Evolutionary conservation across 2,888 invertebrate genomes (phyloP), one percentile per base, ranked within the genome.

Genomic region (Heteropelma amictum): DNA sequence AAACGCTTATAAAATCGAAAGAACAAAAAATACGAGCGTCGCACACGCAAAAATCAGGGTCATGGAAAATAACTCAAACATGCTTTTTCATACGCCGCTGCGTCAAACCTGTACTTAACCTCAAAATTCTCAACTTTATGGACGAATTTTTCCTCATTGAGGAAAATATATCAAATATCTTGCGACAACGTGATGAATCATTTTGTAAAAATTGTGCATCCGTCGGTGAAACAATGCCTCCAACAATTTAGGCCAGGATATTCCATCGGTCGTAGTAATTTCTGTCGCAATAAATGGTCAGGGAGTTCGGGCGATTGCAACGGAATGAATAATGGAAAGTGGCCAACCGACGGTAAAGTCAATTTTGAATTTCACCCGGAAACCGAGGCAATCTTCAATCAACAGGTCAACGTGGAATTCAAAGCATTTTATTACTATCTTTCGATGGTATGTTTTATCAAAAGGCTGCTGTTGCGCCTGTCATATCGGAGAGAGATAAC

Each of bases 341-440:
- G 84, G 85, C 84, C 85, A 28, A 81, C 79, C 26, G 84, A 79
- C 73, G 77, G 79, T 23, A 76, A 76, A 67, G 76, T 72, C 0
- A 81, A 76, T 17, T 85, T 81, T 61, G 78, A 84, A 42, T 90
- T 90, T 80, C 86, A 89, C 67, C 77, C 88, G 77, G 91, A 91
- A 79, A 87, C 89, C 7, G 92, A 92, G 86, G 86, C 85, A 14
- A 88, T 87, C 14, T 79, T 93, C 35, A 93, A 93, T 83, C 86
- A 90, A 47, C 92, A 93, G 85, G 91, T 92, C 78, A 90, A 90
- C 79, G 86, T 89, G 64, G 93, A 93, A 85, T 88, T 93, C 10
- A 90, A 91, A 76, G 93, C 93, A 14, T 91, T 91, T 78, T 92
- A 92, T 84, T 89, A 90, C 54, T 93, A 93, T 85, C 86, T 93